A percentile compares a stretch with the other conserved stretches of the same genome.
Evolutionary conservation across 2,113 vertebrate genomes (phyloP).

Genomic region (Aegithalos caudatus): DNA sequence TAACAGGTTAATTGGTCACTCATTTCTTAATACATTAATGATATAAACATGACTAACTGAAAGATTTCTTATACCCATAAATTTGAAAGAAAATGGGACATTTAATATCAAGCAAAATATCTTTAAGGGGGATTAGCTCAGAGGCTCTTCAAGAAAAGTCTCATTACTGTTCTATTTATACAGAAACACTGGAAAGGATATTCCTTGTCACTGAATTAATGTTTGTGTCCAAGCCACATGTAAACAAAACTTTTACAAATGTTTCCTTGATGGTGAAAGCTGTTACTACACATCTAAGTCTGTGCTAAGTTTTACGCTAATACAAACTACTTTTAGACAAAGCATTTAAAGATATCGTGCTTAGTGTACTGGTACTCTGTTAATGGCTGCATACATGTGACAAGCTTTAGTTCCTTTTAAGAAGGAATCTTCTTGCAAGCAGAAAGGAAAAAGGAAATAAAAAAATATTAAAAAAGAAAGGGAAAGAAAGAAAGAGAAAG

Average conservation of each 20-base stretch:
- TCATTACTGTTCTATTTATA: background rate
- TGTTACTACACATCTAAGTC: background rate
- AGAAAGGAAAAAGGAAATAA: background rate
- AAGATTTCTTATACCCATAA: background rate
- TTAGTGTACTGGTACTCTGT: background rate
- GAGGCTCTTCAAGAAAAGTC: background rate
- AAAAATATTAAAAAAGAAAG: rapidly evolving
- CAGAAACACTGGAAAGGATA: background rate
- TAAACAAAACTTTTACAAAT: background rate
- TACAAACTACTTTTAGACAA: background rate
- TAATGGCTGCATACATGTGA: background rate
- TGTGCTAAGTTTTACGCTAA: background rate
- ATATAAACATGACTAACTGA: background rate
- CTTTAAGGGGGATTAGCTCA: background rate
- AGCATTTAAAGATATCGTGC: background rate
- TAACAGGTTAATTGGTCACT: background rate
- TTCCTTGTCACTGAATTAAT: background rate
- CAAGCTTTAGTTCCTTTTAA: background rate
- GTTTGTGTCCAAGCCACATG: background rate
- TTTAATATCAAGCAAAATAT: background rate
- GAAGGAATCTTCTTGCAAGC: background rate
- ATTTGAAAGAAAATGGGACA: background rate
- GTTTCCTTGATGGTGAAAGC: background rate
- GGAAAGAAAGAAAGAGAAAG: rapidly evolving
- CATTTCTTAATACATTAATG: background rate